A percentile compares a stretch with the other conserved stretches of the same genome.
phyloP scores from a whole-genome alignment of 2,113 vertebrate species.

The Amphiprion percula region DNA sequence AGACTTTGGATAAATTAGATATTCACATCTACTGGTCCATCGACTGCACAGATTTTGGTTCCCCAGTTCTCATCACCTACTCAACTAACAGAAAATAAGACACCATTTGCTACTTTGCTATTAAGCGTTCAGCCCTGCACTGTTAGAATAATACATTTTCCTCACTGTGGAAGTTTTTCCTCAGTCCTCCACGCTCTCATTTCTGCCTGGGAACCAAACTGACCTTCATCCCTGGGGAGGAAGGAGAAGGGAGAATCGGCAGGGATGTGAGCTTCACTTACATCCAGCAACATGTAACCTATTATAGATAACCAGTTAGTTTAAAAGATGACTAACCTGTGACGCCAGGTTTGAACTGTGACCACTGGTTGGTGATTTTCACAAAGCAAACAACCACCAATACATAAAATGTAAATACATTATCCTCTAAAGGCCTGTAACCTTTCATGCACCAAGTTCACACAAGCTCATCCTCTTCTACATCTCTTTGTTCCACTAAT shows the following conservation, averaged over 20 bases:
- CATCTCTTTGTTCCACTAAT: slow-evolving; percentile 17
- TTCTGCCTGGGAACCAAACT: slow-evolving; percentile 72
- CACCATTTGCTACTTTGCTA: too few species aligned
- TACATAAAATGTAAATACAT: not conserved
- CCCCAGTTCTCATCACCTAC: too few species aligned
- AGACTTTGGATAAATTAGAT: too few species aligned
- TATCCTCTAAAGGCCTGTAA: not conserved
- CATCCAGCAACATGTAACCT: not conserved
- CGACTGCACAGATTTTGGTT: too few species aligned
- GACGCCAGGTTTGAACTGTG: too few species aligned
- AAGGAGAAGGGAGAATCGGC: slow-evolving; percentile 48
- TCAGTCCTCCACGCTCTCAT: slow-evolving; percentile 21
- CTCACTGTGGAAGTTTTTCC: slow-evolving; percentile 21
- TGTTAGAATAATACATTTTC: slow-evolving; percentile 6
- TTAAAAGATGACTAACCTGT: too few species aligned
- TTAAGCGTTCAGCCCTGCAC: not conserved
- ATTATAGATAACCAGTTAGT: slow-evolving; percentile 34
- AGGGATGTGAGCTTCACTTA: slow-evolving; percentile 24
- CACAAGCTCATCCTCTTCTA: not conserved
- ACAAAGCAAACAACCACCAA: not conserved
- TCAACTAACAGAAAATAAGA: not conserved
- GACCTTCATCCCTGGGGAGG: slow-evolving; percentile 67
- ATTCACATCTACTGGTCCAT: too few species aligned
- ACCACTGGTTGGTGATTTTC: not conserved
- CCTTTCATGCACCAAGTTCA: not conserved